Conservation (phyloP, 1,140 invertebrate species). For the Drosophila ironensis region DNA sequence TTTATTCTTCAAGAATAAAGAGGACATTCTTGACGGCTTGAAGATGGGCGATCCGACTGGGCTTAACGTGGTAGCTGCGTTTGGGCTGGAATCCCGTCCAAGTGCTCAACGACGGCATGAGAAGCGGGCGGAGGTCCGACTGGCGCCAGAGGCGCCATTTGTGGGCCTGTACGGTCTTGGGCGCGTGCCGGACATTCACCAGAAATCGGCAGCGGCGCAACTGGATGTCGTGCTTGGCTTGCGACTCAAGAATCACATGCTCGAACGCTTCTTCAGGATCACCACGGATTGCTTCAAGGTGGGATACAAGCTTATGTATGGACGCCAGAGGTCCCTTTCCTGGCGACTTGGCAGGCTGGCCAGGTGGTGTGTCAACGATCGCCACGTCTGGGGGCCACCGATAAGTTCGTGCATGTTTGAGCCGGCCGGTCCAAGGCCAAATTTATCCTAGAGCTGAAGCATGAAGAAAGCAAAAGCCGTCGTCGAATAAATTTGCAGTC, state of each 20-base stretch:
- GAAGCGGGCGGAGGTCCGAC: neutral
- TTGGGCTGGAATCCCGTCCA: slow-evolving; percentile 12
- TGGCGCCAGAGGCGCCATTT: neutral
- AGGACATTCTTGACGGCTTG: too few species aligned
- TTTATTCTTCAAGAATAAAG: too few species aligned
- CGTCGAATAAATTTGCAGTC: too few species aligned
- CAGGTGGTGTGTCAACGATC: too few species aligned
- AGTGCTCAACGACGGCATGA: slow-evolving; percentile 3
- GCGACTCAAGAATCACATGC: neutral
- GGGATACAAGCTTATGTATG: neutral
- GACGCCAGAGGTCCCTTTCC: neutral
- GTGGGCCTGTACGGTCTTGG: neutral
- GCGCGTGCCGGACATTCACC: neutral
- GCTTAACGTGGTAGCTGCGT: slow-evolving; percentile 1
- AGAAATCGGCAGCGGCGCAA: neutral
- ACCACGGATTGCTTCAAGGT: slow-evolving; percentile 1
- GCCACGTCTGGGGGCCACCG: too few species aligned
- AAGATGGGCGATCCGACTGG: too few species aligned
- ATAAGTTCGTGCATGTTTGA: too few species aligned
- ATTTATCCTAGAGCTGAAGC: too few species aligned
- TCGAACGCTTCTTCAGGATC: neutral
- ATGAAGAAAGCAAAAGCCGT: too few species aligned
- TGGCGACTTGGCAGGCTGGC: neutral
- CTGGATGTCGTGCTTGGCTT: neutral
- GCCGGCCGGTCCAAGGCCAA: too few species aligned